phyloP scores from a whole-genome alignment of 2,113 vertebrate species.

The Okapia johnstoni region DNA sequence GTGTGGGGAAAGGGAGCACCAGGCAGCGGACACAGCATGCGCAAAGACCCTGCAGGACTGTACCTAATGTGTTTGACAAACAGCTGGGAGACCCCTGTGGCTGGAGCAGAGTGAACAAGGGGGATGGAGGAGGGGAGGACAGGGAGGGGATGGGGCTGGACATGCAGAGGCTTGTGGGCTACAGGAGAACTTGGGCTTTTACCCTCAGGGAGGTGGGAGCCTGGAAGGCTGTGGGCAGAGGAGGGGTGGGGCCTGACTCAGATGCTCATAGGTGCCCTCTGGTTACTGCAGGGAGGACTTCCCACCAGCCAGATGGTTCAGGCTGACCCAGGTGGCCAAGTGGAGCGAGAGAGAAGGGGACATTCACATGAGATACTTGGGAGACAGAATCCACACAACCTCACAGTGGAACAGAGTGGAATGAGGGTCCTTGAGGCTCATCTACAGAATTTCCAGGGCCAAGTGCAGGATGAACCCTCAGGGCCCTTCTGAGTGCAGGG shows the following conservation, averaged over 20 bases:
- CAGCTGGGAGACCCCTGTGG: accelerated
- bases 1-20: background rate
- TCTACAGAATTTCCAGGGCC: background rate
- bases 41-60: background rate
- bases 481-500: background rate
- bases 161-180: background rate
- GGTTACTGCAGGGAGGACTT: background rate
- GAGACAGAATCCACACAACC: background rate
- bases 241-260: accelerated
- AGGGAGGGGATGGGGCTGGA: background rate
- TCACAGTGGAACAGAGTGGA: background rate
- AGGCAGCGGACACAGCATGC: accelerated
- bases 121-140: background rate
- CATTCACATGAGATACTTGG: background rate
- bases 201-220: background rate
- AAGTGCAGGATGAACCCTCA: background rate
- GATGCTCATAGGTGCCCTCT: background rate
- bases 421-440: background rate
- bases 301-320: background rate
- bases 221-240: background rate
- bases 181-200: background rate
- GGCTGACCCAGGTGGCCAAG: background rate
- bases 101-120: background rate
- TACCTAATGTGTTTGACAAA: background rate
- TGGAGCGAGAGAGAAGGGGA: background rate